phyloP scores from a whole-genome alignment of 1,140 invertebrate species.

The Druon quercuslanigerum region DNA sequence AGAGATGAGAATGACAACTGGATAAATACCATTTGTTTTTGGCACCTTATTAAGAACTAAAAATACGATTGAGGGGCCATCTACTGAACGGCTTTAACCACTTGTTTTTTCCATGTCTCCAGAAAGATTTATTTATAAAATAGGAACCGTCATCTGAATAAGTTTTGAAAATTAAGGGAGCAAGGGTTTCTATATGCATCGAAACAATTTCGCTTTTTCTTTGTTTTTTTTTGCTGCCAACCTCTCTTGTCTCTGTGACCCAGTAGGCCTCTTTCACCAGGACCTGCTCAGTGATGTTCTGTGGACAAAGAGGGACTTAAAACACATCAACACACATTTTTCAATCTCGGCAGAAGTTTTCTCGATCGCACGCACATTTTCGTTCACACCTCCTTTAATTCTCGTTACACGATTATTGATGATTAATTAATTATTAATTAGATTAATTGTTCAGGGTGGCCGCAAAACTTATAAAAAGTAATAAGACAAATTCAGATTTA shows the following conservation, averaged over 20 bases:
- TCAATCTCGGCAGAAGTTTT: constrained; percentile 31
- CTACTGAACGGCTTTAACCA: no score
- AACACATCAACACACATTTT: constrained; percentile 52
- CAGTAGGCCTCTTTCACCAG: constrained; percentile 95
- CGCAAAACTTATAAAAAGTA: no score
- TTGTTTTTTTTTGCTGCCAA: constrained; percentile 74
- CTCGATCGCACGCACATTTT: constrained; percentile 27
- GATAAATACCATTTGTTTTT: no score
- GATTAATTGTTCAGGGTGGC: neutral
- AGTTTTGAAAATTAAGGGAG: constrained; percentile 47
- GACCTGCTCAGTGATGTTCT: constrained; percentile 95
- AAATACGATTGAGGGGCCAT: no score
- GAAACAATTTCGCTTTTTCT: constrained; percentile 69
- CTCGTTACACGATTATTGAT: neutral
- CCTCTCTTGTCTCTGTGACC: constrained; percentile 93
- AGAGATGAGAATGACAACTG: no score
- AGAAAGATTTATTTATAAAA: no score
- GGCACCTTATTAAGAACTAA: no score
- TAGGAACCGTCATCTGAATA: constrained; percentile 6
- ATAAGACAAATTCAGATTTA: no score
- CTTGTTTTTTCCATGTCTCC: no score
- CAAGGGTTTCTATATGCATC: constrained; percentile 68
- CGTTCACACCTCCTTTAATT: constrained; percentile 12
- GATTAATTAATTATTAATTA: neutral
- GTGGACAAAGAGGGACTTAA: constrained; percentile 77